Conservation (phyloP, 2,113 vertebrate species). For the Scopus umbretta region DNA sequence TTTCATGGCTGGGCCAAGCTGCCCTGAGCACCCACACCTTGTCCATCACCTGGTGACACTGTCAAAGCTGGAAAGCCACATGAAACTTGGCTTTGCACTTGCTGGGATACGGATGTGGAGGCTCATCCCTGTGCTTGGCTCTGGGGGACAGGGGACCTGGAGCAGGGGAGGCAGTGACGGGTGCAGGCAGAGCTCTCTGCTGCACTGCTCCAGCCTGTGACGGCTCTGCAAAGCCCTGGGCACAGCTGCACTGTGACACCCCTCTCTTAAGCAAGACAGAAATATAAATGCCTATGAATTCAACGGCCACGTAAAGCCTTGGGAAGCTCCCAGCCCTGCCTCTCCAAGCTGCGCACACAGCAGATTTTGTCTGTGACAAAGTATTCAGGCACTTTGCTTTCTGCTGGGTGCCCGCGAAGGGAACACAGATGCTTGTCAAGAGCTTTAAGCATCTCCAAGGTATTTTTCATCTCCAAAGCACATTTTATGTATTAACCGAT, state of each 20-base stretch:
- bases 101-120: background rate
- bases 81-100: accelerated
- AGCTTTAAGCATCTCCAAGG: background rate
- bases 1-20: background rate
- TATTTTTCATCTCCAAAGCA: background rate
- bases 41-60: background rate
- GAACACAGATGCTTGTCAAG: background rate
- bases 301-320: background rate
- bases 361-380: constrained; percentile 5
- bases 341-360: background rate
- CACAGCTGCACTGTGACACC: accelerated
- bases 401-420: background rate
- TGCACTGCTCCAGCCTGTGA: background rate
- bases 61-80: background rate
- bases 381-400: background rate
- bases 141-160: background rate
- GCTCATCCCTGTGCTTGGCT: background rate
- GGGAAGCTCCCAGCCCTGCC: background rate
- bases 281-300: background rate
- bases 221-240: background rate
- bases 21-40: background rate
- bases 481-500: background rate
- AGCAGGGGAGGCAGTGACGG: background rate
- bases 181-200: background rate
- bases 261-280: background rate